Percentiles rank a stretch among this genome's conserved stretches.
These are phyloP conservation scores for Rhincodon typus DNA, from an alignment of 2,797 vertebrate genomes.

Conservation along the genomic window DNA sequence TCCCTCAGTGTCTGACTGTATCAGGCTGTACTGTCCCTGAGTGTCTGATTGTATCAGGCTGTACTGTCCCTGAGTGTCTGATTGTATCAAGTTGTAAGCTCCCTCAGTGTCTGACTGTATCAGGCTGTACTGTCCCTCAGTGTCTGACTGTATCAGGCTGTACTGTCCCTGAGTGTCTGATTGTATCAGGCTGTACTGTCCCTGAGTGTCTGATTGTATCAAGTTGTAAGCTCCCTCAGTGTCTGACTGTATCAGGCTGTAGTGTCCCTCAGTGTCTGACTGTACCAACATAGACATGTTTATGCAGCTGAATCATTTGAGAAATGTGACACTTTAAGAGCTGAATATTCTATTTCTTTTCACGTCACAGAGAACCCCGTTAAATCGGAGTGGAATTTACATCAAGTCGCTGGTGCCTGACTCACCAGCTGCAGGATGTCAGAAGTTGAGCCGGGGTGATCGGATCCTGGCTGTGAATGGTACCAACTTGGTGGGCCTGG, in stretches of 20 bases:
- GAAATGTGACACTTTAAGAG: not conserved
- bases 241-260: too few species aligned
- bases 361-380: conserved; percentile 50
- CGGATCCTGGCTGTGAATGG: conserved; percentile 67
- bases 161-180: not conserved
- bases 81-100: too few species aligned
- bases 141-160: too few species aligned
- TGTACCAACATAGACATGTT: too few species aligned
- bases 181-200: not conserved
- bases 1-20: too few species aligned
- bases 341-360: not conserved
- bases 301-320: not conserved
- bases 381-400: conserved; percentile 58
- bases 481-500: conserved; percentile 57
- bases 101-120: too few species aligned
- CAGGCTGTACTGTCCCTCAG: not conserved
- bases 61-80: too few species aligned
- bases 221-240: too few species aligned
- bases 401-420: conserved; percentile 61
- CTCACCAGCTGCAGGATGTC: conserved; percentile 58
- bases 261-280: not conserved
- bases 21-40: not conserved
- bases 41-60: not conserved
- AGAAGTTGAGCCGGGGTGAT: conserved; percentile 58
- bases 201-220: not conserved